Base-by-base conservation (phyloP, 2,113 vertebrate species). In the Petroica traversi region DNA sequence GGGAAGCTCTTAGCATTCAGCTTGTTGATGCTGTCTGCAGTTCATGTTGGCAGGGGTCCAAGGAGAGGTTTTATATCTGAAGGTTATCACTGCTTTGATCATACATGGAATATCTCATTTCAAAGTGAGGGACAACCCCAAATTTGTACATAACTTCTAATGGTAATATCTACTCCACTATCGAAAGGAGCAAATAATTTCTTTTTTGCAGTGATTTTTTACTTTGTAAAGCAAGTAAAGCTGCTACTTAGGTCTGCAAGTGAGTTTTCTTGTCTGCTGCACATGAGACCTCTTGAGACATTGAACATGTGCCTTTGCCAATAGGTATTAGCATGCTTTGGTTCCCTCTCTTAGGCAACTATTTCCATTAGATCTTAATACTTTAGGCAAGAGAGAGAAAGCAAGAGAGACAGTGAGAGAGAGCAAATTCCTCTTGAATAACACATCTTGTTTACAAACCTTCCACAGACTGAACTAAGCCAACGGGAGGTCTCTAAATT, bases 381-480 rank as follows among this genome's bases (percentile, higher is more conserved):
- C 78, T 88, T 75, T 29, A 80, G 78, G 69, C 66, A 63, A 92
- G 75, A 83, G 41, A 23, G 40, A 73, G 61, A 95, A 77, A 59
- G 92, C 76, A 54, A 89, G 87, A 41, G 49, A 94, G 89, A 67
- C 25, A 49, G 54, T 61, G 52, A 79, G 58, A 83, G 91, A 86
- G 72, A 89, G 41, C 64, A 76, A 92, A 94, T 89, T 88, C 80
- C 69, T 80, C 94, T 86, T 89, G 87, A 91, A 96, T 89, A 94
- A 89, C 95, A 91, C 68, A 97, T 86, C 89, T 91, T 97, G 86
- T 97, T 98, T 97, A 95, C 89, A 95, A 91, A 92, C 83, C 83
- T 96, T 90, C 76, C 23, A n/a, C 63, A 89, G 97, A 87, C 93
- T 94, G 84, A 78, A 12, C 49, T 83, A 85, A 93, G 51, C 89